phyloP scores from a whole-genome alignment of 1,140 invertebrate genomes.

The Bombus confusus region DNA sequence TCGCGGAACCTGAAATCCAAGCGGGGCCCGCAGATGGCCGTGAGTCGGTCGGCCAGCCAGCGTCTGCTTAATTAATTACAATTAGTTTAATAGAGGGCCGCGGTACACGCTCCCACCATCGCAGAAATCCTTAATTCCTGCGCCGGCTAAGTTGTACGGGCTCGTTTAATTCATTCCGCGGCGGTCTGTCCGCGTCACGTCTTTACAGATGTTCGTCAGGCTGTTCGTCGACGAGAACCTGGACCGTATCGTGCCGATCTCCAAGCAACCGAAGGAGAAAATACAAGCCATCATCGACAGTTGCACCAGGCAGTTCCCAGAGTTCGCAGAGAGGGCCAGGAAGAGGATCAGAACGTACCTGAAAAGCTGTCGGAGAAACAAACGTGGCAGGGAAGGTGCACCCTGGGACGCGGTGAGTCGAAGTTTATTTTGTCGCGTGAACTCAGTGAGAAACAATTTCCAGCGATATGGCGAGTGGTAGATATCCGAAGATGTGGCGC shows the following conservation, averaged over 20 bases:
- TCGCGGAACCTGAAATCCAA: conserved; percentile 11
- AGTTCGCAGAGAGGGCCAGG: conserved; percentile 96
- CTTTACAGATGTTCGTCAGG: conserved; percentile 96
- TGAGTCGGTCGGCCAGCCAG: conserved; percentile 15
- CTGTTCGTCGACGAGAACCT: conserved; percentile 98
- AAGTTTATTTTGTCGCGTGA: too few relatives aligned
- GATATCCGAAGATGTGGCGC: too few relatives aligned
- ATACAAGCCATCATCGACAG: conserved; percentile 99
- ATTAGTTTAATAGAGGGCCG: conserved; percentile 78
- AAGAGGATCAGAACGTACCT: conserved; percentile 97
- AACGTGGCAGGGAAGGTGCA: conserved; percentile 91
- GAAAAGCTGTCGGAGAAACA: conserved; percentile 97
- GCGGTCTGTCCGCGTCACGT: conserved; percentile 46
- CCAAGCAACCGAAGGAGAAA: conserved; percentile 98
- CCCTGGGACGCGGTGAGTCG: conserved; percentile 87
- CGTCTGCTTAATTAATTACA: conserved; percentile 80
- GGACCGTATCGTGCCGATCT: conserved; percentile 97
- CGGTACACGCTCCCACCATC: conserved; percentile 59
- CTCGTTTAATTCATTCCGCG: conserved; percentile 65
- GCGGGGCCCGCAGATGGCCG: conserved; percentile 33
- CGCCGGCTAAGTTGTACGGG: conserved; percentile 53
- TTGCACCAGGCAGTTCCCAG: conserved; percentile 97
- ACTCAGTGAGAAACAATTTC: conserved; percentile 20
- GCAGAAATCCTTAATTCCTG: conserved; percentile 77
- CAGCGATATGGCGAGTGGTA: too few relatives aligned